Evolutionary conservation across 2,797 vertebrate species (phyloP).

Genomic region (Mycteria americana): DNA sequence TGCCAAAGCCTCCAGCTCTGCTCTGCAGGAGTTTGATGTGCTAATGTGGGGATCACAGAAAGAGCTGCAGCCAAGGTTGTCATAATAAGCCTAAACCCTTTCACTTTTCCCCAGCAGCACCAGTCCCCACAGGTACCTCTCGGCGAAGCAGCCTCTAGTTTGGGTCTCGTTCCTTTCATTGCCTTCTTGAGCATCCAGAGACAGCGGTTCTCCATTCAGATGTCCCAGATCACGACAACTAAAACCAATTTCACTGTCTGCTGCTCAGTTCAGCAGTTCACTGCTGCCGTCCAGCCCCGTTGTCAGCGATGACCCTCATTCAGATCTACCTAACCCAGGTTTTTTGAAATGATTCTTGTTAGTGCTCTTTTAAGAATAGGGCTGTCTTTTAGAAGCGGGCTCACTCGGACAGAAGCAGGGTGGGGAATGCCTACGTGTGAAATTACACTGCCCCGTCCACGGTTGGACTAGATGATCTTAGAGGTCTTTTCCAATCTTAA

Average conservation of each 20-base stretch:
- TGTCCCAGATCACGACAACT: background rate
- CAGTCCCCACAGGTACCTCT: background rate
- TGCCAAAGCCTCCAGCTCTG: conserved; percentile 1
- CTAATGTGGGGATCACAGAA: background rate
- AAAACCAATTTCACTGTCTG: background rate
- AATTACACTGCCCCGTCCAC: background rate
- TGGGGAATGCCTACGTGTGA: background rate
- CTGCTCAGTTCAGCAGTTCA: background rate
- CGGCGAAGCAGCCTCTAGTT: background rate
- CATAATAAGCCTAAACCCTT: background rate
- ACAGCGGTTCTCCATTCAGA: background rate
- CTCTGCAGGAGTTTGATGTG: background rate
- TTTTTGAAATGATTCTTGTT: background rate
- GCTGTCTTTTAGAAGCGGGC: fast-evolving
- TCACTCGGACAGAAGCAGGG: background rate
- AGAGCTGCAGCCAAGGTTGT: background rate
- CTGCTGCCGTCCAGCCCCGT: background rate
- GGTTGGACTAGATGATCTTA: too few species aligned
- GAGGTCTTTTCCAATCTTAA: too few species aligned
- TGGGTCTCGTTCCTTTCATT: background rate
- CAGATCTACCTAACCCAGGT: background rate
- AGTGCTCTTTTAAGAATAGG: background rate
- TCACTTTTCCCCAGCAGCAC: background rate
- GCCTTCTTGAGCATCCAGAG: background rate
- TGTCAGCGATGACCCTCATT: background rate